Evolutionary conservation across 2,797 vertebrate genomes (phyloP).

Genomic region (Myotis findleyi): DNA sequence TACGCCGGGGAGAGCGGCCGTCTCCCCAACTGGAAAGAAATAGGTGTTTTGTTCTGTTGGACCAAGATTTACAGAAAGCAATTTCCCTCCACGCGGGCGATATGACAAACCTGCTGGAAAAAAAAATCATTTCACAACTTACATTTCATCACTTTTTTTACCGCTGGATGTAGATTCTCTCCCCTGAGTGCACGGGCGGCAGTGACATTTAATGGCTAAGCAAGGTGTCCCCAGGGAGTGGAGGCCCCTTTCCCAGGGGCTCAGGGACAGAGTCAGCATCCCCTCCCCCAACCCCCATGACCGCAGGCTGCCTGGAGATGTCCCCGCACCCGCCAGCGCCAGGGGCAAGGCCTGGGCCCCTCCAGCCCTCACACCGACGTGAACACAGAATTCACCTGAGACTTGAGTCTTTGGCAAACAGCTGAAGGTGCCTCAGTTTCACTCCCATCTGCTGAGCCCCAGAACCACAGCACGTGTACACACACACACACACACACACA

Average conservation of each 20-base stretch:
- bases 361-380: accelerated
- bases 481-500: too few relatives aligned
- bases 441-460: not conserved
- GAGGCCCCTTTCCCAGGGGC: not conserved
- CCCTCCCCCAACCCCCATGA: conserved; percentile 17
- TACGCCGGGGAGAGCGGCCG: conserved; percentile 86
- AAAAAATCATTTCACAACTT: conserved; percentile 88
- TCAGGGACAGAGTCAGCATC: not conserved
- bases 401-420: not conserved
- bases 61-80: conserved; percentile 90
- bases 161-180: conserved; percentile 85
- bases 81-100: conserved; percentile 88
- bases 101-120: conserved; percentile 85
- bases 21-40: conserved; percentile 88
- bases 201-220: conserved; percentile 88
- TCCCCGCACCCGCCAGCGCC: not conserved
- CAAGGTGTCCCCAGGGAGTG: conserved; percentile 84
- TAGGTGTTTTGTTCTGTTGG: conserved; percentile 88
- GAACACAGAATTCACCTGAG: accelerated
- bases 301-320: not conserved
- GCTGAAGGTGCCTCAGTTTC: not conserved
- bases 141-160: conserved; percentile 85
- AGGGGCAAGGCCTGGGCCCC: not conserved
- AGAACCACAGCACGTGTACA: accelerated
- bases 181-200: conserved; percentile 65